Conservation (phyloP, 1,140 invertebrate genomes). For the Sitobion miscanthi region DNA sequence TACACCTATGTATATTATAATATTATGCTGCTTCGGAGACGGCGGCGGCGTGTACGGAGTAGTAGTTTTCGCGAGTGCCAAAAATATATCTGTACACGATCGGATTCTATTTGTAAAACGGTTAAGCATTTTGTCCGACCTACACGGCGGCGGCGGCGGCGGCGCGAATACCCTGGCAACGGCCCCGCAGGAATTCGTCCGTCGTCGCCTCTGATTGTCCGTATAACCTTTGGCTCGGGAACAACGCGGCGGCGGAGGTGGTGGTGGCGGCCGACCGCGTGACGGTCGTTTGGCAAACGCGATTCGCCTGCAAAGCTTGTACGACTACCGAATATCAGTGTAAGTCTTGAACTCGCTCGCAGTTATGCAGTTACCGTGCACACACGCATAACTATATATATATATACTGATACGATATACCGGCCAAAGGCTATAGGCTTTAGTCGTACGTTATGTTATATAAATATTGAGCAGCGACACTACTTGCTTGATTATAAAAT, state of each 20-base stretch:
- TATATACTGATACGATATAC: too few species aligned
- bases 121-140: conserved; percentile 10
- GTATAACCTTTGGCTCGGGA: conserved; percentile 40
- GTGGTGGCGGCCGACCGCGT: neutral
- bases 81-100: conserved; percentile 21
- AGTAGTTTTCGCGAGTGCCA: neutral
- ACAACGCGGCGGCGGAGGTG: neutral
- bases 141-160: neutral
- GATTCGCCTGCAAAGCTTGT: conserved; percentile 13
- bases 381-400: too few species aligned
- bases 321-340: conserved; percentile 31
- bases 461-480: too few species aligned
- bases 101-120: conserved; percentile 27
- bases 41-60: neutral
- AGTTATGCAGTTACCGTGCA: neutral
- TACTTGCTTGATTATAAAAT: too few species aligned
- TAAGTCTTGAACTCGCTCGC: conserved; percentile 47
- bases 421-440: too few species aligned
- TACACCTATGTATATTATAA: neutral
- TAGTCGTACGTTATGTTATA: too few species aligned
- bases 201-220: conserved; percentile 55
- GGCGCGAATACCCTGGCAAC: conserved; percentile 28
- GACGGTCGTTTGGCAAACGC: conserved; percentile 44
- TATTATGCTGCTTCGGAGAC: neutral
- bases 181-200: conserved; percentile 33